Evolutionary conservation across 2,888 invertebrate genomes (phyloP).

Genomic region (Petrophora chlorosata): DNA sequence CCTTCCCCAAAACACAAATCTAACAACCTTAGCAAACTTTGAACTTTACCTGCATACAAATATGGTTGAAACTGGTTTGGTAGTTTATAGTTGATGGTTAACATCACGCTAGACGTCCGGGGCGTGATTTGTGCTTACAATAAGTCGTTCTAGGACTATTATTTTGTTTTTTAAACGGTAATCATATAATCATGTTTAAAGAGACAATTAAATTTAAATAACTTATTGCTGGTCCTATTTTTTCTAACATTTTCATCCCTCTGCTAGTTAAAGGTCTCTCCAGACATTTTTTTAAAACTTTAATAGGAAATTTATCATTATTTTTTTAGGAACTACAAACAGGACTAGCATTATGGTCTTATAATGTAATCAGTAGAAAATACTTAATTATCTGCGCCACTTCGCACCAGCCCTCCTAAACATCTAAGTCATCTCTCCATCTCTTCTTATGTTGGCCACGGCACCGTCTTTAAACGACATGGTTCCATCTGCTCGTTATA

Average conservation of each 20-base stretch:
- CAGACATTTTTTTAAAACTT: no score
- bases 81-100: conserved; percentile 47
- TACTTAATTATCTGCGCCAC: no score
- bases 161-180: conserved; percentile 41
- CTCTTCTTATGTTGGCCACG: no score
- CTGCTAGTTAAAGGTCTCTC: neutral
- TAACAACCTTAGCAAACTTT: conserved; percentile 18
- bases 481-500: no score
- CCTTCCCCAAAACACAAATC: conserved; percentile 36
- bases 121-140: conserved; percentile 58
- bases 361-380: no score
- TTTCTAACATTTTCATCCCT: neutral
- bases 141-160: conserved; percentile 42
- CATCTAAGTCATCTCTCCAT: no score
- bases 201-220: conserved; percentile 40
- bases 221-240: no score
- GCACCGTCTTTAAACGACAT: no score
- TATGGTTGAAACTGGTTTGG: conserved; percentile 38
- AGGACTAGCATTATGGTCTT: no score
- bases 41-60: conserved; percentile 26
- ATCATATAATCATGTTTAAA: conserved; percentile 38
- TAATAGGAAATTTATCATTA: no score
- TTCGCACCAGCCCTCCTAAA: no score
- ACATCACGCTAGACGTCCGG: conserved; percentile 59
- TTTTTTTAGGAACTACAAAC: no score